phyloP scores from a whole-genome alignment of 2,888 invertebrate species.

The Thumatha senex region DNA sequence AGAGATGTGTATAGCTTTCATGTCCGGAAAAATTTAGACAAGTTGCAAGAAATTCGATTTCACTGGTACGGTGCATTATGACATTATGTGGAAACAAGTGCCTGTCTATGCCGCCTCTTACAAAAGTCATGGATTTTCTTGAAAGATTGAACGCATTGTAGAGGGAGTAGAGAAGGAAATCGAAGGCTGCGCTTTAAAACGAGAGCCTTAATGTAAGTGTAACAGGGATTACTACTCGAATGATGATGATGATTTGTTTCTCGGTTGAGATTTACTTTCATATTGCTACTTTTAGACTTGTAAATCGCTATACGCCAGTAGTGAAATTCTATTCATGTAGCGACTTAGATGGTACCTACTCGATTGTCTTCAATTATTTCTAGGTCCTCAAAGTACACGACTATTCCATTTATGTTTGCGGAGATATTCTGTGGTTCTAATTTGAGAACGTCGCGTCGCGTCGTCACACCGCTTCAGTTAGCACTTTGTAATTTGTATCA shows the following conservation, averaged over 20 bases:
- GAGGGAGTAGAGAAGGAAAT: no score
- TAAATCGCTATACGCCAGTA: conserved; percentile 39
- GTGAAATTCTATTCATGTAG: conserved; percentile 42
- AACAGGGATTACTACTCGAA: no score
- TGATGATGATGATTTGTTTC: conserved; percentile 13
- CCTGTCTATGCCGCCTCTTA: no score
- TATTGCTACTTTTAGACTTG: conserved; percentile 32
- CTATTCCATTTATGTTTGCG: conserved; percentile 74
- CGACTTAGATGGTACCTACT: conserved; percentile 46
- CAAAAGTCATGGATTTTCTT: no score
- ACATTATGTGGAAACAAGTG: no score
- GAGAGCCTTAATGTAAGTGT: no score
- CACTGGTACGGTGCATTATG: no score
- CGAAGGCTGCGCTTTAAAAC: no score
- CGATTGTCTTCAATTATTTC: conserved; percentile 65
- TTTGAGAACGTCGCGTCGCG: conserved; percentile 49
- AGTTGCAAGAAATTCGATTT: no score
- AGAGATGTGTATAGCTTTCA: no score
- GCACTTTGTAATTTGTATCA: conserved; percentile 45
- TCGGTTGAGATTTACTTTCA: conserved; percentile 15
- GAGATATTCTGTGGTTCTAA: conserved; percentile 54
- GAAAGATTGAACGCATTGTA: no score
- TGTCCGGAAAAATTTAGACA: no score
- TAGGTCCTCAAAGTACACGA: conserved; percentile 63
- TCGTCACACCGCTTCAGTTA: conserved; percentile 26